Conservation (phyloP, 2,113 vertebrate genomes). For the Osmerus mordax region DNA sequence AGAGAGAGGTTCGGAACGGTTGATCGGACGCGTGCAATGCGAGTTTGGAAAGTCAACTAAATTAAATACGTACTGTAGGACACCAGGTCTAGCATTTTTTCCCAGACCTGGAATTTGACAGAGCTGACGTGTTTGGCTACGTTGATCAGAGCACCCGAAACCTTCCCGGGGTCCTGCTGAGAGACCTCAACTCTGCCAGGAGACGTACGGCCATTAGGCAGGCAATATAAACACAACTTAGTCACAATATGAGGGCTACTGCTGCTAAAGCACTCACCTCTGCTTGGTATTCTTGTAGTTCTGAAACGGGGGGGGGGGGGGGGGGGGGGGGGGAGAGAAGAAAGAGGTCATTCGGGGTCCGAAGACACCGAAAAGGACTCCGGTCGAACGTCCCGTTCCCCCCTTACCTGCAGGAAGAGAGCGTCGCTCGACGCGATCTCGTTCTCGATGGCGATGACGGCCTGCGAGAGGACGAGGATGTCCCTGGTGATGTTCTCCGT, state of each 20-base stretch:
- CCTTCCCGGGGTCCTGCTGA: constrained; percentile 55
- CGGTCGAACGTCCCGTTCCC: not conserved
- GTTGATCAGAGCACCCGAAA: constrained; percentile 64
- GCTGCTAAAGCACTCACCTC: constrained; percentile 52
- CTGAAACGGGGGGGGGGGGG: constrained; percentile 50
- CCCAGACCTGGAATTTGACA: constrained; percentile 73
- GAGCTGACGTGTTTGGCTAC: constrained; percentile 69
- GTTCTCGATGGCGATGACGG: constrained; percentile 68
- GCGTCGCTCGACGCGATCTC: constrained; percentile 59
- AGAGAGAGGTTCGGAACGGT: not conserved
- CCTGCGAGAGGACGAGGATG: constrained; percentile 68
- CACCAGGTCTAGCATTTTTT: constrained; percentile 70
- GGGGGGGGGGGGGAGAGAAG: not conserved
- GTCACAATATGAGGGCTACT: not conserved
- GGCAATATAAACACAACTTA: not conserved
- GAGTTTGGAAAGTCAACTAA: not conserved
- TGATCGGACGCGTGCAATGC: not conserved
- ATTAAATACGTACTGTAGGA: constrained; percentile 66
- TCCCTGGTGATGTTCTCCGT: constrained; percentile 64
- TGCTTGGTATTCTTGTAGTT: constrained; percentile 68
- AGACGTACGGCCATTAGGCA: constrained; percentile 3
- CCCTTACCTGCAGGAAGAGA: constrained; percentile 65
- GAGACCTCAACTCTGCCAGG: constrained; percentile 60
- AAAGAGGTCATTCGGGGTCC: not conserved
- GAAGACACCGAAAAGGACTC: not conserved